Percentiles rank a stretch among this genome's conserved stretches.
phyloP scores from a whole-genome alignment of 1,140 invertebrate species.

The Ericerus pela region DNA sequence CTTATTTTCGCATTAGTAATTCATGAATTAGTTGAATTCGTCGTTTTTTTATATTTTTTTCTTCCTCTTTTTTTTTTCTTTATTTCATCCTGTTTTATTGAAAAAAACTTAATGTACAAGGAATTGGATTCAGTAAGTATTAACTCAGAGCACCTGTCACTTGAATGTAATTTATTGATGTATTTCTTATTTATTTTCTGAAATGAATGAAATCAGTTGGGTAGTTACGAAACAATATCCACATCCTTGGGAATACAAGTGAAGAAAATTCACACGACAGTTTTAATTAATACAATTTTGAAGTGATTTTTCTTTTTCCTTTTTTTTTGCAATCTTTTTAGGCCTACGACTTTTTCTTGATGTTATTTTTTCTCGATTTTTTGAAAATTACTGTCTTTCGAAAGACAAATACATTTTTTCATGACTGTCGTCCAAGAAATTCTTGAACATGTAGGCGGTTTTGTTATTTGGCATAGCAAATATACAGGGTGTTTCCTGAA shows the following conservation, averaged over 20 bases:
- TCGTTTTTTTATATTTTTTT: background rate
- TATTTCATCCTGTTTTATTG: background rate
- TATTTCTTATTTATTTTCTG: background rate
- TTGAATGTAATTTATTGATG: background rate
- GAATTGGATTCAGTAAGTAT: background rate
- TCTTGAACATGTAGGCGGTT: no score
- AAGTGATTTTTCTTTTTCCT: no score
- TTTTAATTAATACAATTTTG: no score
- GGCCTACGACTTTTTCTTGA: no score
- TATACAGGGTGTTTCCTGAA: no score
- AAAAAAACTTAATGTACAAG: conserved; percentile 4
- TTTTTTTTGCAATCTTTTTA: no score
- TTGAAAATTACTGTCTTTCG: no score
- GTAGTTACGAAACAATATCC: background rate
- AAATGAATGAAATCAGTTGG: background rate
- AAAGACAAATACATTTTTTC: no score
- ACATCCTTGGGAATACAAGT: conserved; percentile 1
- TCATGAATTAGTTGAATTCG: background rate
- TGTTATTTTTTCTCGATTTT: no score
- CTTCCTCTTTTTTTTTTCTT: background rate
- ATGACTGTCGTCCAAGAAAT: no score
- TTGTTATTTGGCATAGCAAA: no score
- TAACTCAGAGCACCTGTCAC: conserved; percentile 2
- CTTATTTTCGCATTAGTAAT: background rate
- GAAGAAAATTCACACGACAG: background rate